phyloP scores from a whole-genome alignment of 1,140 invertebrate genomes.

The Thaumatotibia leucotreta region DNA sequence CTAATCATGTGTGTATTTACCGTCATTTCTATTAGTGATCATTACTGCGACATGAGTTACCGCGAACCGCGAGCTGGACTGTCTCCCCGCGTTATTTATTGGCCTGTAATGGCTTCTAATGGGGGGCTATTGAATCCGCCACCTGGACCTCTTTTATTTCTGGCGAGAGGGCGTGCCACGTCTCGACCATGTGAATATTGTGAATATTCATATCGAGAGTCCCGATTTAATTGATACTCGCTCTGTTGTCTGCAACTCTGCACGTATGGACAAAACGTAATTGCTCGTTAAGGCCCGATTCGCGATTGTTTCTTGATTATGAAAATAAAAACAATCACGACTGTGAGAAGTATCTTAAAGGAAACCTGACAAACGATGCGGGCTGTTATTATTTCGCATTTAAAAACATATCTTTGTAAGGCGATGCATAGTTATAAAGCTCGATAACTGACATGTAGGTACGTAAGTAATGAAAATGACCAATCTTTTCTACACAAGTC shows the following conservation, averaged over 20 bases:
- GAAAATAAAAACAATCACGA: slow-evolving; percentile 48
- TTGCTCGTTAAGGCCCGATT: slow-evolving; percentile 67
- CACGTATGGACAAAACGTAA: slow-evolving; percentile 59
- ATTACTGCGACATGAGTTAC: slow-evolving; percentile 57
- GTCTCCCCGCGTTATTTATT: slow-evolving; percentile 66
- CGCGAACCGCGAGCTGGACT: slow-evolving; percentile 43
- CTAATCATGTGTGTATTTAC: background rate
- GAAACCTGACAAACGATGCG: slow-evolving; percentile 36
- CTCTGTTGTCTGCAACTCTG: slow-evolving; percentile 16
- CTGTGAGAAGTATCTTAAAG: slow-evolving; percentile 41
- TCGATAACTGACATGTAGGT: slow-evolving; percentile 3
- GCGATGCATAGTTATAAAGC: slow-evolving; percentile 25
- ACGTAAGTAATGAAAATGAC: background rate
- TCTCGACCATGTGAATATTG: slow-evolving; percentile 56
- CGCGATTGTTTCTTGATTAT: slow-evolving; percentile 68
- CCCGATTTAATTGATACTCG: slow-evolving; percentile 63
- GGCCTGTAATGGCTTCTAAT: slow-evolving; percentile 69
- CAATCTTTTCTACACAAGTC: slow-evolving; percentile 12
- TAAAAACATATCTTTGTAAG: slow-evolving; percentile 31
- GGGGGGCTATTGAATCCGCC: slow-evolving; percentile 62
- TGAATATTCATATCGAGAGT: slow-evolving; percentile 61
- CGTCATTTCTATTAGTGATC: slow-evolving; percentile 46
- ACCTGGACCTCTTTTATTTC: slow-evolving; percentile 61
- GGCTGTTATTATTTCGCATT: slow-evolving; percentile 31
- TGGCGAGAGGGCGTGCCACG: slow-evolving; percentile 20